Base-by-base conservation (phyloP, 2,888 invertebrate genomes). In the Sericinus montela region DNA sequence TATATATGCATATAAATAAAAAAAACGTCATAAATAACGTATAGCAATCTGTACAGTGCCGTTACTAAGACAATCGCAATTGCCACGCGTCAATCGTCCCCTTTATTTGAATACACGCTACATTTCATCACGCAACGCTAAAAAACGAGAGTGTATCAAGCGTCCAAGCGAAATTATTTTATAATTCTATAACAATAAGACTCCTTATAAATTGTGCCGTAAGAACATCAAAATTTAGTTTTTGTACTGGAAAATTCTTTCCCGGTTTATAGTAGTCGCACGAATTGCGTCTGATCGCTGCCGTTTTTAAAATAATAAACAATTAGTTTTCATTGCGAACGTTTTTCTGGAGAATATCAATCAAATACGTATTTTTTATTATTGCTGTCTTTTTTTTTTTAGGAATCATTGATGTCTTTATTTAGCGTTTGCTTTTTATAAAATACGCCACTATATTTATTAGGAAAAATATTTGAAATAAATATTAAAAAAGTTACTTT, bases 21-120 rank as follows among this genome's bases (percentile, higher is more conserved):
- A 25, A 41, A 34, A 42, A 34, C 8, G 13, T 34, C 19, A 13
- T 42, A 34, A 34, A 40, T 41, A 47, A 36, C n/a, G 41, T 14
- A 28, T 9, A 8, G 9, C 14, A 11, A 25, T 30, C 38, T 48
- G 30, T 30, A 15, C 36, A 25, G 29, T 19, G 30, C 37, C 14
- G 9, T 35, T 29, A 41, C 16, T 16, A 35, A 42, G 37, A 41
- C 45, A 19, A 23, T 36, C 7, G 41, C 37, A 36, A 41, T 29
- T 40, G 36, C 36, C 19, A 41, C 30, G 41, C 50, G 37, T 48
- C 53, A 44, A 40, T 41, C 45, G 40, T 53, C 50, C 48, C 55
- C 56, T 57, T 55, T 43, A 57, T 57, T 56, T 45, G 37, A 46
- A 53, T 57, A 52, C 62, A 62, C 56, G 57, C 57, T 29, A 57